Base-by-base conservation (phyloP, 2,113 vertebrate species). In the Macaca mulatta region DNA sequence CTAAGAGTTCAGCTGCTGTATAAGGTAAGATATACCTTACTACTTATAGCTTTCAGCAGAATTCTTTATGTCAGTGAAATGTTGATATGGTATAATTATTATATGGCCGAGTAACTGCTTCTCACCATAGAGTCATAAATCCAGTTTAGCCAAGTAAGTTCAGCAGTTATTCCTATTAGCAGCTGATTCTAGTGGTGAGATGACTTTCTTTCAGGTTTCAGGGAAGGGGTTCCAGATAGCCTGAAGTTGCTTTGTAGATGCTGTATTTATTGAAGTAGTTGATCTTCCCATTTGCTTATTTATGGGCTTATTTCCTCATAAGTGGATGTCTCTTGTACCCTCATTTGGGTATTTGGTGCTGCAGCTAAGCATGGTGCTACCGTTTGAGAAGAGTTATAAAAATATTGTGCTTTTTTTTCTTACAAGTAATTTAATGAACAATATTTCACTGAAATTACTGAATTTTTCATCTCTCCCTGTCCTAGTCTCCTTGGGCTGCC, bases 11-110 rank as follows among this genome's bases (percentile, higher is more conserved):
- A 72, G 91, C 61, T 97, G 38, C 38, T 55, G 6, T 82, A 5
- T 93, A 97, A 96, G 61, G 11, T 43, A 43, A 75, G 64, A 5
- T 90, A 6, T 7, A 81, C 52, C 75, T 93, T 94, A 81, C 84
- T 94, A 72, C 75, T 95, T 90, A 83, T 0, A 48, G 59, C 77
- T 78, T 97, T 92, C n/a, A 85, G 90, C 83, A 85, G 40, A 93
- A 87, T 90, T 85, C 88, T 67, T 95, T 61, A 74, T 90, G 59
- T 72, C 40, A 50, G 14, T 85, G 84, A 94, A 96, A 85, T 35
- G 22, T 90, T 94, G 38, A 18, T 50, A 25, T 79, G 52, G 27
- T 64, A 64, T 94, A 93, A 88, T 95, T 91, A 38, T 94, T 83
- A 43, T 72, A 27, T 55, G 91, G 69, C 38, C 5, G 8, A 61